These are phyloP conservation scores for Auanema freiburgensis DNA, from an alignment of 2,888 invertebrate species.

Conservation along the genomic window DNA sequence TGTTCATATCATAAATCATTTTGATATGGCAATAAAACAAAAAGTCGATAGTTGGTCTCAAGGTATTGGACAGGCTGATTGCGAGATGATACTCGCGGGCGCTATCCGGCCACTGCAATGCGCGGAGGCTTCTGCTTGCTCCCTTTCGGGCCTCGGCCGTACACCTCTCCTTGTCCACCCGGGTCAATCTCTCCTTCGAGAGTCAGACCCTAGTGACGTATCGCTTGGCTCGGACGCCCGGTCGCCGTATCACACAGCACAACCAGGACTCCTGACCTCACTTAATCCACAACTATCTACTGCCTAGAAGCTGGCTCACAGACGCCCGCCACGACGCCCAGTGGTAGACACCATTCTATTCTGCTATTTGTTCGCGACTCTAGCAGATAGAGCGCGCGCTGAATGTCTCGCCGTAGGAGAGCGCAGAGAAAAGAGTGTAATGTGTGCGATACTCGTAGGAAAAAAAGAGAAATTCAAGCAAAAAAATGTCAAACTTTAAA, in stretches of 20 bases:
- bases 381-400: too few relatives aligned
- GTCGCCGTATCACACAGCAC: slow-evolving; percentile 43
- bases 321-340: slow-evolving; percentile 46
- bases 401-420: too few relatives aligned
- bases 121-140: slow-evolving; percentile 58
- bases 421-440: too few relatives aligned
- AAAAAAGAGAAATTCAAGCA: too few relatives aligned
- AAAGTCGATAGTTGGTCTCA: slow-evolving; percentile 40
- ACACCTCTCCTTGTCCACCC: slow-evolving; percentile 53
- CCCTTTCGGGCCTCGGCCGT: slow-evolving; percentile 59
- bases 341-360: slow-evolving; percentile 16
- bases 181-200: slow-evolving; percentile 38
- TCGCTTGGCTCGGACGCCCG: slow-evolving; percentile 53
- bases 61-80: slow-evolving; percentile 41
- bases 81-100: slow-evolving; percentile 37
- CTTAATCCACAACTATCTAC: slow-evolving; percentile 47
- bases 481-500: too few relatives aligned
- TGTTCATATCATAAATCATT: neutral
- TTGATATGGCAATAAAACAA: slow-evolving; percentile 9
- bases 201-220: slow-evolving; percentile 45
- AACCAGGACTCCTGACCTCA: slow-evolving; percentile 46
- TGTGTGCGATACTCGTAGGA: too few relatives aligned
- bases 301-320: slow-evolving; percentile 52
- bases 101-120: slow-evolving; percentile 55
- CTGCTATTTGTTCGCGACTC: too few relatives aligned